Conservation (phyloP, 2,888 invertebrate species). For the Thereva unica region DNA sequence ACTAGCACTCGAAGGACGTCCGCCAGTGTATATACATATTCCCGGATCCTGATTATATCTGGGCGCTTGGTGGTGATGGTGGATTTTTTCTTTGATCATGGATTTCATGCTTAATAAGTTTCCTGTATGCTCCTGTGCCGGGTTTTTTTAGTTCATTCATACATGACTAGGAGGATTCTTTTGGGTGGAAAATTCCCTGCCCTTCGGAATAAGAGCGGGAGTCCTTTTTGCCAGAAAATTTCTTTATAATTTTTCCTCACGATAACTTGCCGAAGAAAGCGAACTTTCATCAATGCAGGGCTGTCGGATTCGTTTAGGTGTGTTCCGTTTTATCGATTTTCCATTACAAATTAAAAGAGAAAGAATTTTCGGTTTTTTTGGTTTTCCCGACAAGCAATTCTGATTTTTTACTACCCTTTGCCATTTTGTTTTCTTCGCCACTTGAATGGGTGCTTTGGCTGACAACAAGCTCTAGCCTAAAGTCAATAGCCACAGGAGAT, state of each 20-base stretch:
- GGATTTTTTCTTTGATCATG: constrained; percentile 22
- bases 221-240: background rate
- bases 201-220: constrained; percentile 9
- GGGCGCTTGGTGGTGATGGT: background rate
- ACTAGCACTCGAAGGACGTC: background rate
- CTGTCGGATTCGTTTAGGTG: constrained; percentile 11
- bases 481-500: too few species aligned
- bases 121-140: constrained; percentile 21
- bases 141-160: constrained; percentile 17
- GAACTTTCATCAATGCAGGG: constrained; percentile 16
- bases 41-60: too few species aligned
- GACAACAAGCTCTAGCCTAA: too few species aligned
- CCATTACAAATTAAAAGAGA: constrained; percentile 17
- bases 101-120: constrained; percentile 31
- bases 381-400: too few species aligned
- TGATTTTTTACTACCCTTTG: too few species aligned
- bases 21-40: background rate
- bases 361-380: too few species aligned
- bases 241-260: constrained; percentile 13
- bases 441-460: too few species aligned
- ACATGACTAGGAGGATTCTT: constrained; percentile 18
- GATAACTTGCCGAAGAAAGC: background rate
- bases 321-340: constrained; percentile 25
- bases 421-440: too few species aligned
- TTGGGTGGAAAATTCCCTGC: constrained; percentile 16